These are phyloP conservation scores for Drosophila suzukii DNA, from an alignment of 1,140 invertebrate genomes.

Conservation along the genomic window DNA sequence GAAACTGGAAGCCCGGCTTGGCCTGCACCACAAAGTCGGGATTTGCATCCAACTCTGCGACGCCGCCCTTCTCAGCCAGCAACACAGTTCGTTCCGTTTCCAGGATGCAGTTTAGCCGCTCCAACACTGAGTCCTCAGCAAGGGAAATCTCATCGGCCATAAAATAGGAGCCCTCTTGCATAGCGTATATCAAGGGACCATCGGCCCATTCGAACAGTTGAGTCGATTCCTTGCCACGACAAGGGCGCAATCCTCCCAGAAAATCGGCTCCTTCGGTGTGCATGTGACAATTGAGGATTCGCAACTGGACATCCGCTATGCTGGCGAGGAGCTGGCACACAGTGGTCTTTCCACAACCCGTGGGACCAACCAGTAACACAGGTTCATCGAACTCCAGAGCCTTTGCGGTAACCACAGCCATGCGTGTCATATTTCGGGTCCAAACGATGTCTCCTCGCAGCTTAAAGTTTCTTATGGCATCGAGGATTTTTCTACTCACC, in stretches of 20 bases:
- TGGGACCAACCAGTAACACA: conserved; percentile 98
- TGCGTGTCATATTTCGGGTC: conserved; percentile 95
- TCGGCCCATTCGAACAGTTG: conserved; percentile 98
- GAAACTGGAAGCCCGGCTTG: conserved; percentile 92
- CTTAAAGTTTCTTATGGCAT: conserved; percentile 87
- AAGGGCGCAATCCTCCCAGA: conserved; percentile 96
- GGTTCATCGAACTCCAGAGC: conserved; percentile 97
- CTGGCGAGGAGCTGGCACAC: conserved; percentile 95
- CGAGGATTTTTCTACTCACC: conserved; percentile 90
- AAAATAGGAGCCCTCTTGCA: conserved; percentile 95
- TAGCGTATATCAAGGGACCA: conserved; percentile 96
- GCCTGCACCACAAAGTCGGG: conserved; percentile 90
- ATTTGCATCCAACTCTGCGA: conserved; percentile 81
- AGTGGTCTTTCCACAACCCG: conserved; percentile 99
- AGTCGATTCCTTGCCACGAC: conserved; percentile 87
- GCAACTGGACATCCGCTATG: conserved; percentile 88
- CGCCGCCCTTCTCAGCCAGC: conserved; percentile 93
- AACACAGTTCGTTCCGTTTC: conserved; percentile 97
- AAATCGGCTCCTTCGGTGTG: conserved; percentile 99
- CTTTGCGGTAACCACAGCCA: conserved; percentile 96
- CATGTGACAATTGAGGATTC: conserved; percentile 98
- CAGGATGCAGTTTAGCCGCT: conserved; percentile 97
- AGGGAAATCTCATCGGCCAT: conserved; percentile 99
- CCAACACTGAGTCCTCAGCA: conserved; percentile 99
- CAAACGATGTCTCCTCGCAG: conserved; percentile 94